These are phyloP conservation scores for Orbicella faveolata DNA, from an alignment of 64 coral and sea anemone genomes.

Conservation along the genomic window DNA sequence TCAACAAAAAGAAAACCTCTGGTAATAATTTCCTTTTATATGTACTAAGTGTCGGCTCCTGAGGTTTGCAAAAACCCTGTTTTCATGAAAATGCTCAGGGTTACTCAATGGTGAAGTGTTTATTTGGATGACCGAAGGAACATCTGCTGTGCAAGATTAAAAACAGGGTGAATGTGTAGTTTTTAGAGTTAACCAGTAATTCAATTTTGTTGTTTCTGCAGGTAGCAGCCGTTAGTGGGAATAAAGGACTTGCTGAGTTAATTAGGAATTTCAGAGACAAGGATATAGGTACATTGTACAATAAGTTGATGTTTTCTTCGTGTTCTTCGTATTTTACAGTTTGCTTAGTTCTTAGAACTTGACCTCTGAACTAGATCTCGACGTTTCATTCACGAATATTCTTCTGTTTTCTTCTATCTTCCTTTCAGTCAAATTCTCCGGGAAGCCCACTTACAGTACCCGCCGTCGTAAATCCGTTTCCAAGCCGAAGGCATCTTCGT, in stretches of 20 bases:
- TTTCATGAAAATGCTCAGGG: no score
- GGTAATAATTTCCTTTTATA: no score
- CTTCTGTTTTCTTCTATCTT: neutral
- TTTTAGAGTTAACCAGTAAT: neutral
- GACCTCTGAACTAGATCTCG: neutral
- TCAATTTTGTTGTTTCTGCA: neutral
- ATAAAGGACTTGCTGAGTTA: slow-evolving; percentile 79
- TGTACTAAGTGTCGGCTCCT: no score
- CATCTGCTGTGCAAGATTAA: no score
- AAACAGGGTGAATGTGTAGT: neutral
- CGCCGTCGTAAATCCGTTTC: slow-evolving; percentile 64
- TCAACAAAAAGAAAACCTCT: no score
- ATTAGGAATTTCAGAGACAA: slow-evolving; percentile 83
- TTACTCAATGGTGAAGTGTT: no score
- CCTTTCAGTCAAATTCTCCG: slow-evolving; percentile 52
- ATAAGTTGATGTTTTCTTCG: no score
- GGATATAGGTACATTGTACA: slow-evolving; percentile 65
- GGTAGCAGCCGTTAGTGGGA: slow-evolving; percentile 89
- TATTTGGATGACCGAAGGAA: no score
- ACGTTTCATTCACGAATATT: no score
- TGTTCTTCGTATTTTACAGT: neutral
- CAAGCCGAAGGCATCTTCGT: slow-evolving; percentile 67
- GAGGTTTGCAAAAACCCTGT: no score
- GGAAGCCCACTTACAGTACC: slow-evolving; percentile 81
- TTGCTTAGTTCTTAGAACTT: neutral